These are phyloP conservation scores for Pristiophorus japonicus DNA, from an alignment of 2,113 vertebrate genomes.

Conservation along the genomic window DNA sequence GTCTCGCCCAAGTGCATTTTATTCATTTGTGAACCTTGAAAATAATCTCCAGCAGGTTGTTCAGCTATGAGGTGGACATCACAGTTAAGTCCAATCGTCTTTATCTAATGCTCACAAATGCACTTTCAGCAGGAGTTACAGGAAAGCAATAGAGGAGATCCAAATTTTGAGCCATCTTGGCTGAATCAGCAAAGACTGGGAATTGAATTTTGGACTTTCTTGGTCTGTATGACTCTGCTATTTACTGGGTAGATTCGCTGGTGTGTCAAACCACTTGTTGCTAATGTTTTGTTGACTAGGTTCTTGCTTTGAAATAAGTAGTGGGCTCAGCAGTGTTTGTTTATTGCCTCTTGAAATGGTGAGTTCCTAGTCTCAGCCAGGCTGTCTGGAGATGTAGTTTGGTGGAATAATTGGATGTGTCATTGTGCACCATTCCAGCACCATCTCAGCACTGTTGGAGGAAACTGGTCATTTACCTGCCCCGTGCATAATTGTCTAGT, in stretches of 20 bases:
- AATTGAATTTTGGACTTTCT: not conserved
- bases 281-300: not conserved
- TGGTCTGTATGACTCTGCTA: not conserved
- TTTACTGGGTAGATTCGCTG: not conserved
- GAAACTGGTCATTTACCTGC: not conserved
- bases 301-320: not conserved
- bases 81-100: not conserved
- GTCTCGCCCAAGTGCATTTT: not conserved
- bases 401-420: too few species aligned
- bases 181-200: not conserved
- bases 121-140: not conserved
- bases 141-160: not conserved
- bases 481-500: not conserved
- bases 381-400: too few species aligned
- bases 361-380: not conserved
- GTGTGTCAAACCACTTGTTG: not conserved
- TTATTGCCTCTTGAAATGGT: not conserved
- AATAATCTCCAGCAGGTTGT: not conserved
- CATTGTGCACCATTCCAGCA: not conserved
- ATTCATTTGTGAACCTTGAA: not conserved
- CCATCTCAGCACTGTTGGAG: not conserved
- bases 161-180: not conserved
- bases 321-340: not conserved
- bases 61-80: not conserved
- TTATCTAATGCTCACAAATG: not conserved